These are phyloP conservation scores for Balanococcus diminutus DNA, from an alignment of 2,888 invertebrate genomes.

Conservation along the genomic window DNA sequence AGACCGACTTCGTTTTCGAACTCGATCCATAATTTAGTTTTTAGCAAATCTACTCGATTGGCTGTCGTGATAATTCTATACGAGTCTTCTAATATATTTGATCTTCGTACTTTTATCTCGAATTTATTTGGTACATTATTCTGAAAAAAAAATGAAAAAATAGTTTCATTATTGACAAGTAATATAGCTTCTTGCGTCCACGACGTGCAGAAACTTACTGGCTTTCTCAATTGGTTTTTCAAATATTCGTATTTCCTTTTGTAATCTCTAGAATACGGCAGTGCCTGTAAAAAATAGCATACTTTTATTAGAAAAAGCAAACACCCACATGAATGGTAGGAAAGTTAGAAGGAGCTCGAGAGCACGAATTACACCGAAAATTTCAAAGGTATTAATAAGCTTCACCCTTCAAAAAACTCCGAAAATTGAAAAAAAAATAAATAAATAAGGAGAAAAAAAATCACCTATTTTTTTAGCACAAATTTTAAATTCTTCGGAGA, in stretches of 20 bases:
- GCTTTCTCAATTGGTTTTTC: constrained; percentile 93
- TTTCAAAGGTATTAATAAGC: too few species aligned
- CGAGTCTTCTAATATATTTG: constrained; percentile 94
- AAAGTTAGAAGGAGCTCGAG: too few species aligned
- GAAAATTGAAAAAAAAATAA: too few species aligned
- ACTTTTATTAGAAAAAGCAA: constrained; percentile 16
- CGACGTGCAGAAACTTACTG: too few species aligned
- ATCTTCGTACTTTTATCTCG: constrained; percentile 87
- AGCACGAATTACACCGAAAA: too few species aligned
- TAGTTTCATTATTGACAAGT: neutral
- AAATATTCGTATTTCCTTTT: constrained; percentile 99
- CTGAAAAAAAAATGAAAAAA: constrained; percentile 65
- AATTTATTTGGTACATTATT: constrained; percentile 96
- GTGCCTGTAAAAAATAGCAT: constrained; percentile 69
- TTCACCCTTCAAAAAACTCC: too few species aligned
- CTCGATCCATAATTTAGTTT: constrained; percentile 98
- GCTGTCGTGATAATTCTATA: constrained; percentile 93
- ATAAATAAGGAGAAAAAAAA: too few species aligned
- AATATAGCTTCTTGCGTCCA: too few species aligned
- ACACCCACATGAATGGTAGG: too few species aligned
- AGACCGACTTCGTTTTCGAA: constrained; percentile 96
- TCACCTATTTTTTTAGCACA: too few species aligned
- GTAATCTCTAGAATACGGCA: constrained; percentile 98
- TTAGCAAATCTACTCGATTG: constrained; percentile 86
- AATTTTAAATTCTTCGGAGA: too few species aligned